Base-by-base conservation (phyloP, 2,888 invertebrate species). In the Chrysolina americana region DNA sequence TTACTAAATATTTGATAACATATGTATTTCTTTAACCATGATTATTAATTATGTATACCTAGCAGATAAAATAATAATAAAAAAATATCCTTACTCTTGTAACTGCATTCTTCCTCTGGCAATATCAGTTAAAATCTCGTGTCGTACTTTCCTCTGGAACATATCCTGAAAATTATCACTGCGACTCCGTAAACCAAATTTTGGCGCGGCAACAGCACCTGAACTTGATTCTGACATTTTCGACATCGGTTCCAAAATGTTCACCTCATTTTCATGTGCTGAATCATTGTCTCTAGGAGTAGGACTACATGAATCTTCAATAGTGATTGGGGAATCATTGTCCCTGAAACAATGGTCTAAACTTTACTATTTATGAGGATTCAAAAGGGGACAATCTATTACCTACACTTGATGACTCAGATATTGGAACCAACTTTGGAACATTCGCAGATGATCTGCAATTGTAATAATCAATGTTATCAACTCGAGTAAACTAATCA, bases 141-240 rank as follows among this genome's bases (percentile, higher is more conserved):
- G 48, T 48, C 48, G n/a, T 17, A 48, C 48, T 48, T 48, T 48
- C 48, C 48, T 48, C 48, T 48, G 48, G 17, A 48, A 48, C 17
- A 48, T 48, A 17, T 48, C 48, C 11, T 48, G 48, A 48, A 48
- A 48, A 48, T 17, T 48, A 2, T 17, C 11, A 48, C 48, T 48
- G 10, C 10, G 17, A 48, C 48, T 48, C 17, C 10, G 17, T 48
- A 17, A 17, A 48, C 9, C 10, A 8, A 17, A 48, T 48, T 17
- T 48, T 36, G 36, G 36, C 0, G n/a, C 17, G 17, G 48, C 48
- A 17, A 17, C 48, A 10, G 48, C 3, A 17, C 17, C 17, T 15
- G 9, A 17, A 48, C 9, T 10, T 48, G 48, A 17, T 8, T 48
- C 10, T 17, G 10, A 9, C 10, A 10, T 48, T 48, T 17, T 11